These are phyloP conservation scores for Gymnocephalus cernua DNA, from an alignment of 2,113 vertebrate genomes.

Conservation along the genomic window DNA sequence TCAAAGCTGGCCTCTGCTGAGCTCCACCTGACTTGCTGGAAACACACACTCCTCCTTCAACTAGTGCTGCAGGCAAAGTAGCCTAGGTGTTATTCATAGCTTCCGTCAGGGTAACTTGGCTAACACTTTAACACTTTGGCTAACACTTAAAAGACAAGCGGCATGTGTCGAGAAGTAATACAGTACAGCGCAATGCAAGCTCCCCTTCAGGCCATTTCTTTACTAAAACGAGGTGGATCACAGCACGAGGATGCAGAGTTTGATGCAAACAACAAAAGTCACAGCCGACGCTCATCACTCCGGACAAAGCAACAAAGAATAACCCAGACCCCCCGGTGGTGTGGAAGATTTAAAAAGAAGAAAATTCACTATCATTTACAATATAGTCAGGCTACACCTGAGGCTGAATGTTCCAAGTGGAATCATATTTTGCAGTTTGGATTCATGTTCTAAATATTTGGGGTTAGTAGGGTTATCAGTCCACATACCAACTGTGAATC, in stretches of 20 bases:
- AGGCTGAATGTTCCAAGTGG: not conserved
- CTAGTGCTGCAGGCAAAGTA: slow-evolving; percentile 27
- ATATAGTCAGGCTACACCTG: not conserved
- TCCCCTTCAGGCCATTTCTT: not conserved
- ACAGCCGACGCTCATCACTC: not conserved
- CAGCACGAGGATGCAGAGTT: not conserved
- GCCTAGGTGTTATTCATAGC: slow-evolving; percentile 64
- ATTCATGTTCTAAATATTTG: not conserved
- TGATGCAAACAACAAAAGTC: not conserved
- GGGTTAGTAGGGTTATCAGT: not conserved
- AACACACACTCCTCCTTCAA: slow-evolving; percentile 18
- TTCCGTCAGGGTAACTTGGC: slow-evolving; percentile 27
- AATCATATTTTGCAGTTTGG: not conserved
- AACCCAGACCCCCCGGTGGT: not conserved
- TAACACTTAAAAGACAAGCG: slow-evolving; percentile 26
- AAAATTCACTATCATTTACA: not conserved
- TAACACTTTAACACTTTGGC: slow-evolving; percentile 47
- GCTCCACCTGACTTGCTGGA: not conserved
- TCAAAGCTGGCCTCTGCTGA: slow-evolving; percentile 19
- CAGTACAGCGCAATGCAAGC: not conserved
- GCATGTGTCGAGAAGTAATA: slow-evolving; percentile 1
- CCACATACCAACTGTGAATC: not conserved
- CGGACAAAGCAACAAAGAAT: slow-evolving; percentile 5
- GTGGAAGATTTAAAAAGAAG: not conserved
- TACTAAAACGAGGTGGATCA: slow-evolving; percentile 9